Percentiles rank a stretch among this genome's conserved stretches.
Conservation (phyloP, 2,888 invertebrate species). For the Stegana nigrithorax region DNA sequence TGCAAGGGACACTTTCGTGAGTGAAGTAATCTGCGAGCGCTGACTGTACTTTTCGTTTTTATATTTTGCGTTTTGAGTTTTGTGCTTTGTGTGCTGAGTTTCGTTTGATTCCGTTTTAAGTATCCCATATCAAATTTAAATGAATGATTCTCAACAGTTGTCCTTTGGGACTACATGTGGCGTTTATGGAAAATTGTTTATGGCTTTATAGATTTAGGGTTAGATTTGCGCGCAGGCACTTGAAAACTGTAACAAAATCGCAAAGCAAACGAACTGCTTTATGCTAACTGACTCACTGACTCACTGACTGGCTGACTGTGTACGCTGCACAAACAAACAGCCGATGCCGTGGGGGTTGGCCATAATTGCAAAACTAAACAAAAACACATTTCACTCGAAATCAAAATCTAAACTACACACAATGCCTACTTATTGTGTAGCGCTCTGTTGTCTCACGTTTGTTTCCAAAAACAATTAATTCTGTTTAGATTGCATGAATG, state of each 20-base stretch:
- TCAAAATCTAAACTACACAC: too few species aligned
- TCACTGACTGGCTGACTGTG: too few species aligned
- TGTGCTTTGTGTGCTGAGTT: slow-evolving; percentile 17
- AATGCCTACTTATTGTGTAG: slow-evolving; percentile 34
- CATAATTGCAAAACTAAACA: slow-evolving; percentile 20
- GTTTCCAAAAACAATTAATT: slow-evolving; percentile 59
- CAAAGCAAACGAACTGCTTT: neutral
- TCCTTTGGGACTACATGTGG: slow-evolving; percentile 46
- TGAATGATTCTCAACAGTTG: slow-evolving; percentile 39
- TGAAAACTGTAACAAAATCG: slow-evolving; percentile 6
- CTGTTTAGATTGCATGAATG: slow-evolving; percentile 58
- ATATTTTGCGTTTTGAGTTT: neutral
- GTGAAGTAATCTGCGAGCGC: too few species aligned
- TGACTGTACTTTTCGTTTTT: slow-evolving; percentile 41
- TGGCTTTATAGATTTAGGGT: slow-evolving; percentile 38
- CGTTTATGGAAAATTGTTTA: slow-evolving; percentile 30
- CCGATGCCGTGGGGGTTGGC: neutral
- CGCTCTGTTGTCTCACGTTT: slow-evolving; percentile 38
- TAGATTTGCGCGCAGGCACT: slow-evolving; percentile 42
- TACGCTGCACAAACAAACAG: neutral
- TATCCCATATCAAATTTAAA: slow-evolving; percentile 57
- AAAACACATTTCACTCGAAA: slow-evolving; percentile 4
- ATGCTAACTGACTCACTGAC: neutral
- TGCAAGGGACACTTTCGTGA: slow-evolving; percentile 13
- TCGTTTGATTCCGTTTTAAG: slow-evolving; percentile 27